These are phyloP conservation scores for Cryptus armator DNA, from an alignment of 2,888 invertebrate genomes.

Conservation along the genomic window DNA sequence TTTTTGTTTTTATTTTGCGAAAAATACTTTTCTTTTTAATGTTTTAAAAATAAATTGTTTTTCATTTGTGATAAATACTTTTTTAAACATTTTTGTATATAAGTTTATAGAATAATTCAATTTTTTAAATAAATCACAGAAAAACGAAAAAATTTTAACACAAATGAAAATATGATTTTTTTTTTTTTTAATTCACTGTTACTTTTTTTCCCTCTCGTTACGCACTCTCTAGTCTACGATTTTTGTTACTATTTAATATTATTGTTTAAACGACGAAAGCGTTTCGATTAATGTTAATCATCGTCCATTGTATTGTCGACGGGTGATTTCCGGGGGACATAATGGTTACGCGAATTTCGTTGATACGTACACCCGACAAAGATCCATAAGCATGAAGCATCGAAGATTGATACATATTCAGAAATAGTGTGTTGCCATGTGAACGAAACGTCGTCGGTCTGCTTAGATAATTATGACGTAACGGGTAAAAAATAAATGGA, in stretches of 20 bases:
- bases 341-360: constrained; percentile 9
- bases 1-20: not conserved
- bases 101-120: too few species aligned
- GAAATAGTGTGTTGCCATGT: constrained; percentile 30
- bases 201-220: not conserved
- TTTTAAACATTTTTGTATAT: not conserved
- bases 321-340: constrained; percentile 64
- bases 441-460: not conserved
- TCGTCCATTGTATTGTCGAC: constrained; percentile 52
- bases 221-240: not conserved
- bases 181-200: too few species aligned
- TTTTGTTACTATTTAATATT: not conserved
- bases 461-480: not conserved
- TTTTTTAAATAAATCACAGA: too few species aligned
- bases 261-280: not conserved
- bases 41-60: not conserved
- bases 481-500: not conserved
- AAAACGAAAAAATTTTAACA: too few species aligned
- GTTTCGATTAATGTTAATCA: constrained; percentile 57
- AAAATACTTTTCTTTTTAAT: not conserved
- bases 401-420: constrained; percentile 58
- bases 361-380: constrained; percentile 13
- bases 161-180: too few species aligned
- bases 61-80: too few species aligned
- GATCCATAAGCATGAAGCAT: constrained; percentile 63